phyloP scores from a whole-genome alignment of 2,113 vertebrate species.

The Hypomesus transpacificus region DNA sequence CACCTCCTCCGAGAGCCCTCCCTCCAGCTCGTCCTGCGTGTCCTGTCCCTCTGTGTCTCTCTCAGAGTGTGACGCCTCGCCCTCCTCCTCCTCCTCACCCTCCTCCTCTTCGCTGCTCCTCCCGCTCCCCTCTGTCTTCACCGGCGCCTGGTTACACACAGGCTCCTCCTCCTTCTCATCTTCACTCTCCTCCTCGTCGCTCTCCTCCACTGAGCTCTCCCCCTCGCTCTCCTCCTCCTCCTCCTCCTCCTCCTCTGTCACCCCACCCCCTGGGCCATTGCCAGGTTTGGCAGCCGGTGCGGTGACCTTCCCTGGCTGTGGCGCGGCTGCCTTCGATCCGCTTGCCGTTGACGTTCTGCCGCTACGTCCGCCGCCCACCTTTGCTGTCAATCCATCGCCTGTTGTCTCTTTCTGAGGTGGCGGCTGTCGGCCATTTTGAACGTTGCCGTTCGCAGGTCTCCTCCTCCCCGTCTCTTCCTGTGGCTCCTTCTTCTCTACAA shows the following conservation, averaged over 20 bases:
- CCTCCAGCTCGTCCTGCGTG: constrained; percentile 23
- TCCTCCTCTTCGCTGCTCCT: constrained; percentile 41
- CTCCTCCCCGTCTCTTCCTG: constrained; percentile 21
- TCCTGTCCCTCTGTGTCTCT: constrained; percentile 18
- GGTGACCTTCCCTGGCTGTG: constrained; percentile 11
- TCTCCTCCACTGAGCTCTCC: constrained; percentile 39
- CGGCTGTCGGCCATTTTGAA: constrained; percentile 9
- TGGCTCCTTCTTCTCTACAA: constrained; percentile 17
- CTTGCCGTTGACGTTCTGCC: constrained; percentile 15
- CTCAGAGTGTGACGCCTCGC: constrained; percentile 23
- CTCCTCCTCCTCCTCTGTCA: constrained; percentile 35
- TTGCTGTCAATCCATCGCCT: constrained; percentile 7
- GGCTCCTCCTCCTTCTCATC: constrained; percentile 41
- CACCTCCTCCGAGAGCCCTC: constrained; percentile 18
- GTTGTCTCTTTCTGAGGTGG: constrained; percentile 15
- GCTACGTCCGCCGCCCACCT: constrained; percentile 22
- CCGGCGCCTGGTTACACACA: constrained; percentile 36
- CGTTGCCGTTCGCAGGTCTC: not conserved
- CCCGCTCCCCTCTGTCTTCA: constrained; percentile 40
- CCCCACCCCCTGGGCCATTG: constrained; percentile 32
- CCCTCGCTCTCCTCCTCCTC: constrained; percentile 39
- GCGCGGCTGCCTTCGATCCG: constrained; percentile 10
- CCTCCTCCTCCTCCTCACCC: constrained; percentile 10
- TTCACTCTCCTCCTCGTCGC: constrained; percentile 36
- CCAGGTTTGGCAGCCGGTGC: constrained; percentile 21